These are phyloP conservation scores for Vireo altiloquus DNA, from an alignment of 2,113 vertebrate genomes.

Conservation along the genomic window DNA sequence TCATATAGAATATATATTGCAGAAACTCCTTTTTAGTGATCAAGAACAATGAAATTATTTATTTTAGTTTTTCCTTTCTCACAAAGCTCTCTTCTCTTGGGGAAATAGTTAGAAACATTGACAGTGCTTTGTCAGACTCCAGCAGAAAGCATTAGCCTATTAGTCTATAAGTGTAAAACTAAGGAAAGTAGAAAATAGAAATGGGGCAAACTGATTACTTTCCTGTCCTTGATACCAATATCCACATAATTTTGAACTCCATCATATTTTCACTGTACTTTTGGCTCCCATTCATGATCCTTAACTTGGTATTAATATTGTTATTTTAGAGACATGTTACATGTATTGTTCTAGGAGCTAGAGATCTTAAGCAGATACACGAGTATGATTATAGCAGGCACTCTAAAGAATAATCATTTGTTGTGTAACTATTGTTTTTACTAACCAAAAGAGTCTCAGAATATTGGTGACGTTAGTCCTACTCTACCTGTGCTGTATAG, in stretches of 20 bases:
- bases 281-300: neutral
- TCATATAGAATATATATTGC: neutral
- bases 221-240: neutral
- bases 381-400: neutral
- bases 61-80: neutral
- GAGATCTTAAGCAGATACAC: neutral
- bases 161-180: neutral
- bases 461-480: neutral
- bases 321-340: neutral
- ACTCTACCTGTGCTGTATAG: neutral
- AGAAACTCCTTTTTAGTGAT: neutral
- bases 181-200: neutral
- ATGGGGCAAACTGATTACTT: neutral
- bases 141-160: neutral
- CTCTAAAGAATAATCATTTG: neutral
- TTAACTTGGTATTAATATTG: neutral
- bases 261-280: neutral
- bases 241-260: neutral
- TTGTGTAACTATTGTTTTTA: neutral
- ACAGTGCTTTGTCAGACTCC: neutral
- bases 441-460: neutral
- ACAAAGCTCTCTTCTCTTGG: neutral
- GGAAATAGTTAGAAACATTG: neutral
- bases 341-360: neutral
- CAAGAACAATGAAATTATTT: neutral